These are phyloP conservation scores for Amorpha juglandis DNA, from an alignment of 2,888 invertebrate species.

Conservation along the genomic window DNA sequence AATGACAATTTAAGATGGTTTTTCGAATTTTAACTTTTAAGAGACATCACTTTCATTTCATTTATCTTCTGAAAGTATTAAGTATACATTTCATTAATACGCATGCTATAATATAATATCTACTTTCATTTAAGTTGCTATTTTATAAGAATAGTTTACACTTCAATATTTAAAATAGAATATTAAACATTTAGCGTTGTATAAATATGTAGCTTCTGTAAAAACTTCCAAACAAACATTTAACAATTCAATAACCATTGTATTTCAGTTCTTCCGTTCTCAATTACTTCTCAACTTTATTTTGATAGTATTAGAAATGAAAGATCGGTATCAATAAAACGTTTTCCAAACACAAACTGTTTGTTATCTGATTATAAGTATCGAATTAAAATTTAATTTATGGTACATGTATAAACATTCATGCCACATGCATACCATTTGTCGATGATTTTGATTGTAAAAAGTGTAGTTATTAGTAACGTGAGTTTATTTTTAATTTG, in stretches of 20 bases:
- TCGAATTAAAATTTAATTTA: slow-evolving; percentile 20
- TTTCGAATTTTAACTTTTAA: no score
- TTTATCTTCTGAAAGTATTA: no score
- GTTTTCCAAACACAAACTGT: slow-evolving; percentile 21
- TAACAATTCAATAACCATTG: background rate
- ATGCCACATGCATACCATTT: slow-evolving; percentile 10
- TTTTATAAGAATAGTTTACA: no score
- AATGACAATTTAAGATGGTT: no score
- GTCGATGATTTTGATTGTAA: slow-evolving; percentile 27
- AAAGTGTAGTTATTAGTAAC: slow-evolving; percentile 28
- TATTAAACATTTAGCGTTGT: no score
- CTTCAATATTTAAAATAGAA: no score
- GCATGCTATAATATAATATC: no score
- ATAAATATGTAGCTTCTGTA: background rate
- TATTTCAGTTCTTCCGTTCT: slow-evolving; percentile 17
- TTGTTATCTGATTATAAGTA: slow-evolving; percentile 17
- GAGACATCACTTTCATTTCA: no score
- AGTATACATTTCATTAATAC: no score
- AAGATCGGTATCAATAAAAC: slow-evolving; percentile 14
- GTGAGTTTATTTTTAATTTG: slow-evolving; percentile 35
- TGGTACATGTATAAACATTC: slow-evolving; percentile 29
- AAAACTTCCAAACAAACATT: slow-evolving; percentile 6
- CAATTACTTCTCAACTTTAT: slow-evolving; percentile 5
- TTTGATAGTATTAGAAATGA: background rate
- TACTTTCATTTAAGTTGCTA: no score